Conservation (phyloP, 1,140 invertebrate genomes). For the Battus philenor region DNA sequence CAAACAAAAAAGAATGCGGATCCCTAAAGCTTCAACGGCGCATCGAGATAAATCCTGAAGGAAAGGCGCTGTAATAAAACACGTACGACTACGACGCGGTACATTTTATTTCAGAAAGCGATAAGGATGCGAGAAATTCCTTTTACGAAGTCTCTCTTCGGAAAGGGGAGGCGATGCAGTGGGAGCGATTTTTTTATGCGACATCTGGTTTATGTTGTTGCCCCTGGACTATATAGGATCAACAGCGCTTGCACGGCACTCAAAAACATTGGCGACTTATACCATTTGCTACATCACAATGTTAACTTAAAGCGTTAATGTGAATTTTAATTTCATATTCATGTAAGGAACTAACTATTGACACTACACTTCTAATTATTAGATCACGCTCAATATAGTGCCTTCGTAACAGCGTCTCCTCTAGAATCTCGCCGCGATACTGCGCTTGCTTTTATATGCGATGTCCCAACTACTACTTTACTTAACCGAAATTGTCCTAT, state of each 20-base stretch:
- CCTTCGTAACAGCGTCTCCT: no score
- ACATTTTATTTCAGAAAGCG: conserved; percentile 72
- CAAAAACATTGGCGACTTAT: conserved; percentile 3
- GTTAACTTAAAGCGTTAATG: no score
- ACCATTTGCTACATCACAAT: no score
- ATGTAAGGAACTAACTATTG: no score
- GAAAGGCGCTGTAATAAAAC: conserved; percentile 67
- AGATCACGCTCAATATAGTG: no score
- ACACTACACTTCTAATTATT: no score
- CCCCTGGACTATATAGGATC: conserved; percentile 17
- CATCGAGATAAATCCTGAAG: conserved; percentile 66
- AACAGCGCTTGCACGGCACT: background rate
- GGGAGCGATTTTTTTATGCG: conserved; percentile 41
- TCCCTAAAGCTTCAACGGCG: conserved; percentile 31
- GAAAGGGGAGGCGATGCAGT: conserved; percentile 37
- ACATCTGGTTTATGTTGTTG: conserved; percentile 61
- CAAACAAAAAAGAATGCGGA: conserved; percentile 23
- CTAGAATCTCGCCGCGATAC: no score
- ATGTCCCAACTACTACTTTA: no score
- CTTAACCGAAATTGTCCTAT: no score
- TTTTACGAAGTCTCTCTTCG: conserved; percentile 61
- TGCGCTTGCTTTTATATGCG: no score
- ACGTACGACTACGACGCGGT: conserved; percentile 55
- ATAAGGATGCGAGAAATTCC: conserved; percentile 70
- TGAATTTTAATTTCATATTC: no score